phyloP scores from a whole-genome alignment of 2,113 vertebrate genomes.

The Xiphorhynchus elegans region DNA sequence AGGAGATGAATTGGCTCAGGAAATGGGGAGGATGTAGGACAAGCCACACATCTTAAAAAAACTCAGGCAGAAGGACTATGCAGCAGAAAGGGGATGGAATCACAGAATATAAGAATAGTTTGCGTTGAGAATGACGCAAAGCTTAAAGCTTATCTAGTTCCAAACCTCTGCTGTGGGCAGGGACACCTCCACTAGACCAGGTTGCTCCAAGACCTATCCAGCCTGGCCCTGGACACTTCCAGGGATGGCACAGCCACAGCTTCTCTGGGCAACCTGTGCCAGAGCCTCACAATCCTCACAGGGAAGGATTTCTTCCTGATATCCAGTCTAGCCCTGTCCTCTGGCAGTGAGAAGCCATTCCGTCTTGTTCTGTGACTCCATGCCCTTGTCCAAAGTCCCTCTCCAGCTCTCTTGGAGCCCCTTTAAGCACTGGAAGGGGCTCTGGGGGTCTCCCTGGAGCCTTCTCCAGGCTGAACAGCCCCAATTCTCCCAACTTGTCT shows the following conservation, averaged over 20 bases:
- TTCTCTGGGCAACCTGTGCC: background rate
- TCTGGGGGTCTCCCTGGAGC: background rate
- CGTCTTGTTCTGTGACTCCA: background rate
- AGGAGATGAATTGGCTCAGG: background rate
- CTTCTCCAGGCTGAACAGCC: background rate
- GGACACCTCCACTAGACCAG: background rate
- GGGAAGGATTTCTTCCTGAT: fast-evolving
- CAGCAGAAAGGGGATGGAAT: background rate
- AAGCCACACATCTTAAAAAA: background rate
- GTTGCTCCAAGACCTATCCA: fast-evolving
- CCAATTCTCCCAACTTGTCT: background rate
- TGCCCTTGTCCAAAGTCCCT: background rate
- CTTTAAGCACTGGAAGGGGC: background rate
- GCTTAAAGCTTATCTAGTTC: background rate
- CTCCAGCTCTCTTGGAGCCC: background rate
- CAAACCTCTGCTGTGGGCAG: background rate
- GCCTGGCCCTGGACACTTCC: fast-evolving
- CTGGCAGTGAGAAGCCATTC: background rate
- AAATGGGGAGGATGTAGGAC: background rate
- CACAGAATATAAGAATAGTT: background rate
- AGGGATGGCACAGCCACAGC: background rate
- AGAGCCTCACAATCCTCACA: fast-evolving
- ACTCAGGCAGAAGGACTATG: background rate
- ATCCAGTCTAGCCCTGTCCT: fast-evolving
- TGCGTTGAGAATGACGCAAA: background rate